Evolutionary conservation across 1,140 invertebrate species (phyloP).

Genomic region (Leptinotarsa texana): DNA sequence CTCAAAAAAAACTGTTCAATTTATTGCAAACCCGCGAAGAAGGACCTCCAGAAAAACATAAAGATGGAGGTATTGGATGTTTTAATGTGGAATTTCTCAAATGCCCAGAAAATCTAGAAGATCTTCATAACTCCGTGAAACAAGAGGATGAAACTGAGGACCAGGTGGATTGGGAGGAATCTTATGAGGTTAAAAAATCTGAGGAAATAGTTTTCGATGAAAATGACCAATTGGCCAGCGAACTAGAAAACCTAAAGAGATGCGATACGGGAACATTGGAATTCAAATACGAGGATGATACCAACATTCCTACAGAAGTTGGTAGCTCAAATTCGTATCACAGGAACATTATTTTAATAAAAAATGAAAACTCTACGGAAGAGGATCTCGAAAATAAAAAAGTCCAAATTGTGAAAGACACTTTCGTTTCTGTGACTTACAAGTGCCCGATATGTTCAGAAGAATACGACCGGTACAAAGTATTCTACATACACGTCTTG

Average conservation of each 20-base stretch:
- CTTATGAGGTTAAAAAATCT: neutral
- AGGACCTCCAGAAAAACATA: neutral
- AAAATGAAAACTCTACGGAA: neutral
- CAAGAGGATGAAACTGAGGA: neutral
- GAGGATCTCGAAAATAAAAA: neutral
- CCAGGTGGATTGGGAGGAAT: neutral
- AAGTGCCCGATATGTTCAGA: slow-evolving; percentile 9
- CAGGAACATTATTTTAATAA: neutral
- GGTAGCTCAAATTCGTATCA: no score
- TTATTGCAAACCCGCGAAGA: neutral
- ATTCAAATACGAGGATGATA: no score
- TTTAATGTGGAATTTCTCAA: neutral
- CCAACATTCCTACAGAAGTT: no score
- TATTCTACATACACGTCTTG: slow-evolving; percentile 9
- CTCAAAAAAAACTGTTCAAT: neutral
- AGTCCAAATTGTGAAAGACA: neutral
- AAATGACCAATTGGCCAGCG: no score
- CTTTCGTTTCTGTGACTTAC: neutral
- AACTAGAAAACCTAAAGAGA: no score
- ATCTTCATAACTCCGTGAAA: neutral
- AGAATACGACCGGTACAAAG: neutral
- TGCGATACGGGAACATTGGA: no score
- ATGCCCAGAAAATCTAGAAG: no score
- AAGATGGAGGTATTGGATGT: neutral
- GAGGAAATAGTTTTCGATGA: no score